Evolutionary conservation across 2,797 vertebrate genomes (phyloP).

Genomic region (Ctenopoma kingsleyae): DNA sequence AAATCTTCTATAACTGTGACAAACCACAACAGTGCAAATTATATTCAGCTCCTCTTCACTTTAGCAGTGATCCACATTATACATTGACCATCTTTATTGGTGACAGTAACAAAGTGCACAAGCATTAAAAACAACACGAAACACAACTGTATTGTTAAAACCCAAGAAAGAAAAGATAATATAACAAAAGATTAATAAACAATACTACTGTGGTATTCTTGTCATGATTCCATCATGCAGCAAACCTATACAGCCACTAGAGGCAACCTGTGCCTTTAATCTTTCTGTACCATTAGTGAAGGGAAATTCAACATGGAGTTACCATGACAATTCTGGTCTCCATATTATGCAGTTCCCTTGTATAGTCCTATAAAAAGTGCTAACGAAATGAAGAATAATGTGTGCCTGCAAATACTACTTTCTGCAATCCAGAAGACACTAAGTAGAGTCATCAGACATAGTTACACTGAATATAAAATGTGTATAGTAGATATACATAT

Average conservation of each 20-base stretch:
- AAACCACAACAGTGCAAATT: neutral
- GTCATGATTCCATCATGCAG: slow-evolving; percentile 88
- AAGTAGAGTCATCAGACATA: slow-evolving; percentile 58
- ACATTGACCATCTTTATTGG: slow-evolving; percentile 82
- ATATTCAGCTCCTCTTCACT: neutral
- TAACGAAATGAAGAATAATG: slow-evolving; percentile 73
- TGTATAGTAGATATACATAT: slow-evolving; percentile 31
- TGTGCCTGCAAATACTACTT: slow-evolving; percentile 71
- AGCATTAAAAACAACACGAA: slow-evolving; percentile 78
- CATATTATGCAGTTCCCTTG: slow-evolving; percentile 69
- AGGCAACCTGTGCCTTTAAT: slow-evolving; percentile 93
- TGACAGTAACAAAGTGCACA: slow-evolving; percentile 86
- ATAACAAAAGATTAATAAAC: slow-evolving; percentile 77
- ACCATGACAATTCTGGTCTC: slow-evolving; percentile 72
- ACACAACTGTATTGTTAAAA: slow-evolving; percentile 74
- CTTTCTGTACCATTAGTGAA: slow-evolving; percentile 81
- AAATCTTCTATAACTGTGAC: neutral
- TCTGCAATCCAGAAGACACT: slow-evolving; percentile 56
- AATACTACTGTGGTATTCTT: slow-evolving; percentile 85
- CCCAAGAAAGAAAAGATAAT: slow-evolving; percentile 74
- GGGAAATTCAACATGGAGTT: slow-evolving; percentile 68
- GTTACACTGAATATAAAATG: slow-evolving; percentile 63
- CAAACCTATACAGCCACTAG: slow-evolving; percentile 83
- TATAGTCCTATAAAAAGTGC: slow-evolving; percentile 79
- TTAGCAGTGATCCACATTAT: slow-evolving; percentile 28